Evolutionary conservation across 2,113 vertebrate species (phyloP), one percentile per base, ranked within the genome.

Genomic region (Scalopus aquaticus): DNA sequence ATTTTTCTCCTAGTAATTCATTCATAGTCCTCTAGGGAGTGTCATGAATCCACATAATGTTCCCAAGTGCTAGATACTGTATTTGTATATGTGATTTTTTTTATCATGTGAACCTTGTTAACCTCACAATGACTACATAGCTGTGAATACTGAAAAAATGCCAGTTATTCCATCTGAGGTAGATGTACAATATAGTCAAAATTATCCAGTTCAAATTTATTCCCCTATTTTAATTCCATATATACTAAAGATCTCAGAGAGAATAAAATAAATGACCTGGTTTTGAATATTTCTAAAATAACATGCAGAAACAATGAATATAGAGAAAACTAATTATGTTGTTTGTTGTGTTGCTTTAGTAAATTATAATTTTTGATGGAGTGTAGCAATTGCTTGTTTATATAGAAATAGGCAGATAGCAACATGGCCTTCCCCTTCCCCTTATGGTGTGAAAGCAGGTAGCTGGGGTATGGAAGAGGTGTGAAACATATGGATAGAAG

Each of bases 141-240:
- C 82, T 95, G 35, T 64, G 64, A 72, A 95, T 87, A 32, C 26
- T 94, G 76, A 94, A 96, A 97, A 97, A 91, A n/a, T 92, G 4
- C 2, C 42, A 60, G 94, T 93, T 96, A 30, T 70, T 69, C n/a
- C 85, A 97, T 85, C 70, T 93, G 88, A 91, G 58, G 39, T 32
- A 87, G 56, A 77, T 76, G 65, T 65, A 12, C 28, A 56, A 92
- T 85, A 92, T 62, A 49, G 1, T n/a, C 4, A 37, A 96, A 82
- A 65, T 93, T 92, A 51, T 79, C 24, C 30, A 80, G 35, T 56
- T 12, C 9, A 93, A 62, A 39, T 76, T 95, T 90, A 88, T 46
- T 17, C 1, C 76, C 58, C 51, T 76, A 51, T 67, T 80, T 83
- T 80, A 89, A 76, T 84, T 60, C 12, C 5, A n/a, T 67, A 1